These are phyloP conservation scores for Quadroppia sp. DNA, from an alignment of 2,888 invertebrate species.

Conservation along the genomic window DNA sequence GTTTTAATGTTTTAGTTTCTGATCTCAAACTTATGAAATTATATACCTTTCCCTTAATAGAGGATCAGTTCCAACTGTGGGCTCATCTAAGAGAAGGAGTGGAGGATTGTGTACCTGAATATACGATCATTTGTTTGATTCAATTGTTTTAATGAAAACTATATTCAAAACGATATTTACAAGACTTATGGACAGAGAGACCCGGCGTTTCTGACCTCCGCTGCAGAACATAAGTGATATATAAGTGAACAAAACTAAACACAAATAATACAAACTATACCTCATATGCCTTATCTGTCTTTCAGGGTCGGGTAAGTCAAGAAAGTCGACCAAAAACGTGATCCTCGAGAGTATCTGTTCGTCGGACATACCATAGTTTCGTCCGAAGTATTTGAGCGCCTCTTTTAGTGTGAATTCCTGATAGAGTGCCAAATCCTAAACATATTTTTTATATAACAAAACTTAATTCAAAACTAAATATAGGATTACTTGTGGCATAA, in stretches of 20 bases:
- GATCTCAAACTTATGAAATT: not conserved
- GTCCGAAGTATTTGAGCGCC: slow-evolving; percentile 53
- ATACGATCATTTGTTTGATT: no score
- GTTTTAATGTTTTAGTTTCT: no score
- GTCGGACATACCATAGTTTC: slow-evolving; percentile 51
- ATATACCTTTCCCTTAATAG: slow-evolving; percentile 16
- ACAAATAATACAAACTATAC: not conserved
- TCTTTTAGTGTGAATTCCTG: slow-evolving; percentile 52
- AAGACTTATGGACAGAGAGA: not conserved
- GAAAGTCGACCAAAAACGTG: slow-evolving; percentile 53
- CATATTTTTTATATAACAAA: not conserved
- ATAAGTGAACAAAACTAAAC: not conserved
- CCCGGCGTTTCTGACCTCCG: not conserved
- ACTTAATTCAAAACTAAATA: not conserved
- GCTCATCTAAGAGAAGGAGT: slow-evolving; percentile 18
- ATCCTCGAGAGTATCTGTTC: slow-evolving; percentile 46
- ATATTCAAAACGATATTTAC: no score
- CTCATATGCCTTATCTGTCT: slow-evolving; percentile 51
- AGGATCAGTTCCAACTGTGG: slow-evolving; percentile 10
- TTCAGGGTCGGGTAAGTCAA: slow-evolving; percentile 52
- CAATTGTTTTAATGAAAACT: no score
- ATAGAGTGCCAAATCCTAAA: slow-evolving; percentile 51
- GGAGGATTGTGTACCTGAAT: slow-evolving; percentile 15
- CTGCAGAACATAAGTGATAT: not conserved
- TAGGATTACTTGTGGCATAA: slow-evolving; percentile 73